Percentiles rank a stretch among this genome's conserved stretches.
These are phyloP conservation scores for Mus spretus DNA, from an alignment of 2,797 vertebrate species.

Conservation along the genomic window DNA sequence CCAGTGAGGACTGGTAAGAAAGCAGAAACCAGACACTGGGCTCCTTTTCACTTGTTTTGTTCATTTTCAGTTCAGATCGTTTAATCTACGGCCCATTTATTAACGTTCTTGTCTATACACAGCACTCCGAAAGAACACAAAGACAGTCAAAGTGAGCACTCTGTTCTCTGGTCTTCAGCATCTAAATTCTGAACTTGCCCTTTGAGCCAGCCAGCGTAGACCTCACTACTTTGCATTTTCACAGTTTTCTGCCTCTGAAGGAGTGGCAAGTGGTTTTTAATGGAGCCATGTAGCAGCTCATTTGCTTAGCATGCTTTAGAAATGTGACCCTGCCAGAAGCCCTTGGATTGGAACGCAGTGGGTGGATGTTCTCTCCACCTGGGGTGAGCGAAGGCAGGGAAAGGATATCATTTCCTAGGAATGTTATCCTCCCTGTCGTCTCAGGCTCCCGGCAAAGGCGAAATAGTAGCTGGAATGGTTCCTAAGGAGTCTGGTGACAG, in stretches of 20 bases:
- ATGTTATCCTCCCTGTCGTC: slow-evolving; percentile 25
- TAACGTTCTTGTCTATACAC: background rate
- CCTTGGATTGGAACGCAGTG: background rate
- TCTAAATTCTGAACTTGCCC: background rate
- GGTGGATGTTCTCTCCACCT: slow-evolving; percentile 24
- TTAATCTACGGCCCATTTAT: slow-evolving; percentile 11
- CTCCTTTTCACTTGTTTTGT: slow-evolving; percentile 1
- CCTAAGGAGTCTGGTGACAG: slow-evolving; percentile 81
- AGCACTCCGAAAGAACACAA: background rate
- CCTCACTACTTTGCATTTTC: slow-evolving; percentile 50
- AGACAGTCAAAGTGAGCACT: background rate
- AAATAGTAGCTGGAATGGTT: slow-evolving; percentile 76
- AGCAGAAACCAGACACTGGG: background rate
- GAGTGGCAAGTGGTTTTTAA: slow-evolving; percentile 33
- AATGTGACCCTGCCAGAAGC: slow-evolving; percentile 46
- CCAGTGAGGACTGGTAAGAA: slow-evolving; percentile 27
- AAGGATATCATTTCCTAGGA: slow-evolving; percentile 61
- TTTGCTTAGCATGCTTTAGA: slow-evolving; percentile 55
- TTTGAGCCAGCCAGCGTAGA: background rate
- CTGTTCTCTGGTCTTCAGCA: slow-evolving; percentile 9
- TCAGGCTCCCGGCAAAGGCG: slow-evolving; percentile 68
- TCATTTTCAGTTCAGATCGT: slow-evolving; percentile 47
- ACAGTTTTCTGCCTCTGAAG: slow-evolving; percentile 57
- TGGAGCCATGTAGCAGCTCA: background rate
- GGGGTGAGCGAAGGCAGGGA: slow-evolving; percentile 43